Evolutionary conservation across 2,888 invertebrate genomes (phyloP), one percentile per base, ranked within the genome.

Genomic region (Sericinus montela): DNA sequence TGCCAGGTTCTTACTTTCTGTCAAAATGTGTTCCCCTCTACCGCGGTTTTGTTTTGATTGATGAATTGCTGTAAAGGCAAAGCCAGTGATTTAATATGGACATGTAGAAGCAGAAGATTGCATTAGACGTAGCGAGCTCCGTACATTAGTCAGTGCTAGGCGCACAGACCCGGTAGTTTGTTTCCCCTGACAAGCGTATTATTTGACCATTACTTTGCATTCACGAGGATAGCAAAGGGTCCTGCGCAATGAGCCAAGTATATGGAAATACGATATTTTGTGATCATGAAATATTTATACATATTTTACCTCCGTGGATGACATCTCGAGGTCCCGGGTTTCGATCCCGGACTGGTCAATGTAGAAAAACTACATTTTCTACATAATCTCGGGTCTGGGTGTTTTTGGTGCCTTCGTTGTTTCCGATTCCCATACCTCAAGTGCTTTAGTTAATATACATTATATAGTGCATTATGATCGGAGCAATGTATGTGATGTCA

Each of bases 131-230:
- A 37, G 35, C 58, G 55, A 63, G 67, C 65, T 65, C 67, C 58
- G 55, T 60, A 59, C 71, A 77, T 77, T 72, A 72, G 59, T 77
- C 75, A 73, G 66, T 65, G 67, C 64, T 66, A 48, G 57, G 59
- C 40, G 56, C 60, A 56, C 46, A 56, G 62, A 60, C 52, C 58
- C 67, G 54, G 56, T 57, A 64, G 67, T 80, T 73, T 75, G 75
- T 76, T 72, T 69, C 68, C 65, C 68, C 66, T 68, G 75, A 71
- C 73, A 70, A 63, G 64, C 62, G 66, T 62, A 77, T 77, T 75
- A 77, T 76, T 77, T 71, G 75, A 71, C 68, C 70, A 73, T 65
- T 64, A 45, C 45, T 50, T 41, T 66, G 72, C 72, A 69, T 69
- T 69, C 63, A 75, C 74, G 72, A 73, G 58, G 52, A 44, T 50